These are phyloP conservation scores for Myrmecophaga tridactyla DNA, from an alignment of 2,113 vertebrate species.

Conservation along the genomic window DNA sequence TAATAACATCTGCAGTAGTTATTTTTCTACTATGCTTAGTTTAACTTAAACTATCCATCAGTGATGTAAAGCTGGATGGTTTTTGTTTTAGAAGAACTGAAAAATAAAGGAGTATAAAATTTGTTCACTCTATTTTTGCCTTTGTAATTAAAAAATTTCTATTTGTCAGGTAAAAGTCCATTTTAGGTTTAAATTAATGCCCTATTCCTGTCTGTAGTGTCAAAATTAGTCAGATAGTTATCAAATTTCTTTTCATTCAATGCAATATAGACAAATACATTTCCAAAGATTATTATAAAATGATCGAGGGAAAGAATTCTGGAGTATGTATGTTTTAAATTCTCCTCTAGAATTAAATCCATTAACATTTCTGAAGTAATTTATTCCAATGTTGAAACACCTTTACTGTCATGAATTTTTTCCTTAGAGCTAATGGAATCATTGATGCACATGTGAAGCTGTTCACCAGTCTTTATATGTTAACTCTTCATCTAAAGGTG, in stretches of 20 bases:
- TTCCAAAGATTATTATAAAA: neutral
- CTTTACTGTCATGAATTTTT: neutral
- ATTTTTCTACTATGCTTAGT: neutral
- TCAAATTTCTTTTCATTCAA: neutral
- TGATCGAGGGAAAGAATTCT: neutral
- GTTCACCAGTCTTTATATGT: neutral
- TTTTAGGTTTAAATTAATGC: neutral
- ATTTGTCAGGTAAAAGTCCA: neutral
- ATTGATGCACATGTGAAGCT: neutral
- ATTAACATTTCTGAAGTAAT: neutral
- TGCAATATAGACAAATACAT: neutral
- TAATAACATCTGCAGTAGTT: neutral
- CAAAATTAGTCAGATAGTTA: neutral
- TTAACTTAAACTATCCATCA: neutral
- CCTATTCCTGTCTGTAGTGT: neutral
- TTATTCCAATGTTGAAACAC: neutral
- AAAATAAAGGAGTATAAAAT: neutral
- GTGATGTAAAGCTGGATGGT: neutral
- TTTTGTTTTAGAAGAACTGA: neutral
- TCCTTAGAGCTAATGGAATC: neutral
- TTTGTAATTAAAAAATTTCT: neutral
- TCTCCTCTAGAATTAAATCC: neutral
- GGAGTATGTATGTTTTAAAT: neutral
- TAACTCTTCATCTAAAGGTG: neutral
- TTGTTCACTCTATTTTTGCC: neutral